Evolutionary conservation across 1,140 invertebrate species (phyloP), one percentile per base, ranked within the genome.

Genomic region (Hypsibius dujardini): DNA sequence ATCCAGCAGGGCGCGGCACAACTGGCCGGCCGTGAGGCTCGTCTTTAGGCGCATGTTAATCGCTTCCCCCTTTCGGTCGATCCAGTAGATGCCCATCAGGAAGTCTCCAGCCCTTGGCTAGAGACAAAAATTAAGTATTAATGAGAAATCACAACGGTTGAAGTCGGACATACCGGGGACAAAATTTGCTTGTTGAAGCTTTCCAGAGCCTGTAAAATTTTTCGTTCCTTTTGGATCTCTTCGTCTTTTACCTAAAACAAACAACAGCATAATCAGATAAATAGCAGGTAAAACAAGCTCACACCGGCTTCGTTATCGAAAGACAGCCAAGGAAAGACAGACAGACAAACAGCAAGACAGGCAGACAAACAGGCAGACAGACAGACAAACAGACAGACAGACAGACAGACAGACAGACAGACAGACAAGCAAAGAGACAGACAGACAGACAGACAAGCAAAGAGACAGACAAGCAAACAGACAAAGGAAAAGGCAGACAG

Each of bases 21-120:
- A 42, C 42, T 67, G 7, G 7, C 62, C 62, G 42, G 62, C 62
- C 7, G 62, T 67, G 12, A 67, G 7, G 3, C 42, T 7, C 3
- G 12, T 67, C 3, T 42, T 42, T 3, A 67, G 3, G 7, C 62
- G 62, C 42, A 67, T 7, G 42, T 67, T 67, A 14, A 67, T 42
- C 3, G 7, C 7, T 67, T 67, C 62, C 45, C 62, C 62, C 7
- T 67, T 67, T 42, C 42, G 7, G 62, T 67, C 62, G 42, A 67
- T 67, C 62, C 62, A 67, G 62, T 67, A 67, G 3, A 67, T 42
- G 45, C 62, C 62, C 62, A 67, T 67, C 42, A 67, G 42, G 42
- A 67, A 67, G 42, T 67, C 62, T 42, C 62, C 62, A 12, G 62
- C 62, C 45, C 62, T 7, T 14, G 62, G 62, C 62, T 67, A 67